Conservation (phyloP, 2,888 invertebrate species). For the Crossocerus cetratus region DNA sequence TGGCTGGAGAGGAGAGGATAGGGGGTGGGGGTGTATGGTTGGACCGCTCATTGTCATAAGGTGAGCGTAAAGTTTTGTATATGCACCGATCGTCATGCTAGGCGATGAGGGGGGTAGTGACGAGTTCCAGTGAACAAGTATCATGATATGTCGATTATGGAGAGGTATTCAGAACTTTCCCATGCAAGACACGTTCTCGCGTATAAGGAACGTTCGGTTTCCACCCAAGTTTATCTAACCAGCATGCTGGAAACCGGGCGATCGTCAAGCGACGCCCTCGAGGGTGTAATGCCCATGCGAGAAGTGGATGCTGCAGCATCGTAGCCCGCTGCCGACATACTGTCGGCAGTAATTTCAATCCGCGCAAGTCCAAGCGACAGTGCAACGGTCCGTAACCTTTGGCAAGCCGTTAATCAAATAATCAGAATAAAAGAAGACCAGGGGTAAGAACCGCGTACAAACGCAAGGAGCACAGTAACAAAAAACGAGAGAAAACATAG, state of each 20-base stretch:
- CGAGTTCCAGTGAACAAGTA: neutral
- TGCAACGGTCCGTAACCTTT: constrained; percentile 39
- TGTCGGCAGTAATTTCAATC: constrained; percentile 13
- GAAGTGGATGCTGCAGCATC: neutral
- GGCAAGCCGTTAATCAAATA: constrained; percentile 11
- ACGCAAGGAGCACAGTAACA: constrained; percentile 20
- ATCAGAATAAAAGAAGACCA: constrained; percentile 18
- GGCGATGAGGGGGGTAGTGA: neutral
- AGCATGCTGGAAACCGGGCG: neutral
- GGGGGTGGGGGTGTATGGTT: neutral
- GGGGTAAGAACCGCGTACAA: constrained; percentile 4
- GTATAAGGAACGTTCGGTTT: neutral
- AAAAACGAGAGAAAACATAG: constrained; percentile 17
- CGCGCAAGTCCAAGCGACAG: constrained; percentile 40
- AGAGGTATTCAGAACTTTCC: neutral
- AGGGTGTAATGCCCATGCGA: neutral
- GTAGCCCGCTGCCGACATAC: neutral
- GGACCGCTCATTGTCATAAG: neutral
- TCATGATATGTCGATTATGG: neutral
- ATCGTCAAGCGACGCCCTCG: neutral
- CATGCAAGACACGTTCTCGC: constrained; percentile 1
- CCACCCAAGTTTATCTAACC: neutral
- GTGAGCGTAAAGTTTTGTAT: neutral
- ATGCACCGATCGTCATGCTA: neutral
- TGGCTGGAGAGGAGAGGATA: neutral